Evolutionary conservation across 2,113 vertebrate genomes (phyloP).

Genomic region (Plecotus auritus): DNA sequence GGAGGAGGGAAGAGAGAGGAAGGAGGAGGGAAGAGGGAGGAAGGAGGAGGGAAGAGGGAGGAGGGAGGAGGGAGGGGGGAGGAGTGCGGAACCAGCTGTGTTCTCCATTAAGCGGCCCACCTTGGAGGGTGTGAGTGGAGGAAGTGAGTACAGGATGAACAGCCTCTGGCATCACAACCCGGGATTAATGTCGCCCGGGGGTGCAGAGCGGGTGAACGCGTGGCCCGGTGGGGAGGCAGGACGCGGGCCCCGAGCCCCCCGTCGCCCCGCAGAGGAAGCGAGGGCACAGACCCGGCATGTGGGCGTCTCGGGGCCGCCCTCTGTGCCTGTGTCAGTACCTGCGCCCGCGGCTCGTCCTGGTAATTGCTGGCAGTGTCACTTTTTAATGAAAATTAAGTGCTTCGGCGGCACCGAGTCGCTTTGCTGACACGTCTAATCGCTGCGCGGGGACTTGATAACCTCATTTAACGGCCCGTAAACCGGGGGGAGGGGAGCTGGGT

Average conservation of each 20-base stretch:
- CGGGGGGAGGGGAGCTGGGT: slow-evolving; percentile 34
- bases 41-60: too few relatives aligned
- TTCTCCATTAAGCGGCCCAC: background rate
- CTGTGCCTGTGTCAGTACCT: background rate
- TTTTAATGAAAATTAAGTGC: slow-evolving; percentile 84
- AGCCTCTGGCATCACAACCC: accelerated
- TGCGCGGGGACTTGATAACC: slow-evolving; percentile 66
- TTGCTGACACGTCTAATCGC: slow-evolving; percentile 72
- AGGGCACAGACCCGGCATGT: background rate
- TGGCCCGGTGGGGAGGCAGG: accelerated
- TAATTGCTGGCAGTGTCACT: slow-evolving; percentile 72
- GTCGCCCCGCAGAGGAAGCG: background rate
- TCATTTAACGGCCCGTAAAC: slow-evolving; percentile 67
- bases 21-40: too few relatives aligned
- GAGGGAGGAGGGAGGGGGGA: accelerated
- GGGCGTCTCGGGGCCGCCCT: background rate
- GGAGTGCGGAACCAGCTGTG: accelerated
- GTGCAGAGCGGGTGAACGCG: accelerated
- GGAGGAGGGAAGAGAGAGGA: accelerated
- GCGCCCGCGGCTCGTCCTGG: slow-evolving; percentile 58
- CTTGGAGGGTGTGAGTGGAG: background rate
- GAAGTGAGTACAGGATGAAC: background rate
- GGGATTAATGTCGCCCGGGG: background rate
- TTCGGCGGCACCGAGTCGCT: slow-evolving; percentile 71
- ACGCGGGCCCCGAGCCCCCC: background rate